A percentile compares a stretch with the other conserved stretches of the same genome.
Conservation (phyloP, 2,113 vertebrate species). For the Taxidea taxus region DNA sequence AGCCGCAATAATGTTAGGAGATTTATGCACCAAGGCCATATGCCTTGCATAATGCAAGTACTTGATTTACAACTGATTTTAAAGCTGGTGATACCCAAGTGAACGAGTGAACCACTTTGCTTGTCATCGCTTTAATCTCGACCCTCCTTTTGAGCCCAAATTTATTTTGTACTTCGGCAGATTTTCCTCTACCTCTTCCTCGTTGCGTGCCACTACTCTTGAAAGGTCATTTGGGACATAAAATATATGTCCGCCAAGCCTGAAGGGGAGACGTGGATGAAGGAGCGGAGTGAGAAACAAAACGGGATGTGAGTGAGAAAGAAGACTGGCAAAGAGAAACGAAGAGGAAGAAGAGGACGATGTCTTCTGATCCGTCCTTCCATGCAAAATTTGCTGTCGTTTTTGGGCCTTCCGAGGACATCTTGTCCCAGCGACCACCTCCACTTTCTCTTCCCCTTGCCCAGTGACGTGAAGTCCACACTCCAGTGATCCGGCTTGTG, state of each 20-base stretch:
- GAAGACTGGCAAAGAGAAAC: background rate
- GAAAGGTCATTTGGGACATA: background rate
- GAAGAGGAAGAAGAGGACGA: background rate
- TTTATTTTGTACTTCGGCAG: slow-evolving; percentile 14
- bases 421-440: background rate
- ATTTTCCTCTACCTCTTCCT: background rate
- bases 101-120: slow-evolving; percentile 42
- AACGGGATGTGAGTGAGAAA: background rate
- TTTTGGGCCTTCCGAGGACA: too few species aligned
- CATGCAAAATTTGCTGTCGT: background rate
- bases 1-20: background rate
- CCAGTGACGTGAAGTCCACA: background rate
- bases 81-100: background rate
- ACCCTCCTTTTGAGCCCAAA: background rate
- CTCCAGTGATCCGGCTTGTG: background rate
- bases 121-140: slow-evolving; percentile 4
- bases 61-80: slow-evolving; percentile 53
- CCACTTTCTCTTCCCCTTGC: background rate
- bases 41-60: background rate
- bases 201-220: background rate
- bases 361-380: background rate
- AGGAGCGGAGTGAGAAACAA: background rate
- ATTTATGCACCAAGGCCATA: slow-evolving; percentile 24
- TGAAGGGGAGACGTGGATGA: background rate
- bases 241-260: background rate